Evolutionary conservation across 2,797 vertebrate species (phyloP), one percentile per base, ranked within the genome.

Genomic region (Hippoglossus hippoglossus): DNA sequence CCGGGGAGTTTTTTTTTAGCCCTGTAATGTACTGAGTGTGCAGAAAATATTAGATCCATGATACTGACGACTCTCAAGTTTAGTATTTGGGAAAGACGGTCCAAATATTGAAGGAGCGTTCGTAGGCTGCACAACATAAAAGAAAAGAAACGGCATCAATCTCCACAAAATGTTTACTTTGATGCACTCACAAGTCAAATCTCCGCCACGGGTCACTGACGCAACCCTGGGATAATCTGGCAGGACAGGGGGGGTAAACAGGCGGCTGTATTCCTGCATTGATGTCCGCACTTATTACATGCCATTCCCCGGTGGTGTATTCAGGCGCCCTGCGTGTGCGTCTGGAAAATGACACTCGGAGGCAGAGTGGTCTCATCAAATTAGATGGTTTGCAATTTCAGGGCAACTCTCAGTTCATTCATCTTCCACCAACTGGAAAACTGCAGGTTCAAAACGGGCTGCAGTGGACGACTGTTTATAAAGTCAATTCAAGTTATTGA

Each of bases 171-270:
- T 61, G 44, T 34, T 55, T 31, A 63, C 71, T 81, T 87, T 83
- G 79, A 84, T 81, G 67, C 72, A n/a, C 22, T 57, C 47, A 26
- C 59, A 79, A 16, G 41, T 63, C 34, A 63, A 41, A 67, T 63
- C 53, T 51, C 56, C 1, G 60, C 77, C 60, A 71, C 22, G 1
- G 67, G 77, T 81, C 71, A n/a, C 67, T 84, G 79, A 87, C 24
- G 80, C 73, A 82, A 85, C 57, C 49, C 25, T 44, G 0, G 59
- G 66, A 80, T 80, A 85, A 89, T 81, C 75, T 59, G 54, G 63
- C 83, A 75, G 73, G 66, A 75, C 63, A 65, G 51, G 75, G 70
- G 57, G 44, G 46, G 34, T 73, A 57, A 41, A 39, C 19, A 25
- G 52, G 58, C 15, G 68, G 66, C 71, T 77, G 82, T 77, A 72